Base-by-base conservation (phyloP, 1,140 invertebrate species). In the Drosophila bocqueti region DNA sequence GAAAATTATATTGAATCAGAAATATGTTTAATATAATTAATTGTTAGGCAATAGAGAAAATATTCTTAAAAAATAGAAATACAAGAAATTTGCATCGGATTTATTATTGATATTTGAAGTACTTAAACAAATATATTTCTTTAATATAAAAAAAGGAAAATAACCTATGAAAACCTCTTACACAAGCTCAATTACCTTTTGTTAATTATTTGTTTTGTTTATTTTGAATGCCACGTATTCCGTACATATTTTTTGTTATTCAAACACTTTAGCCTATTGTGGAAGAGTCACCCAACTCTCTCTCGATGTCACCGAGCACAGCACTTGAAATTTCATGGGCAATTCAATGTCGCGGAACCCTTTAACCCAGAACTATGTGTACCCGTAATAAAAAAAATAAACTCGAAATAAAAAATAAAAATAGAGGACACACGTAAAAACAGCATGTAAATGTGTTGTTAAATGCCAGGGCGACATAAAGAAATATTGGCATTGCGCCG, bases 361-460 rank as follows among this genome's bases (percentile, higher is more conserved):
- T 36, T 65, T 77, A 61, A n/a, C 46, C 36, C 72, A 52, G n/a
- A 52, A 15, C 24, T 18, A 55, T 38, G 40, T 49, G 16, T 38
- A 40, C 15, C 15, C 24, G 57, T 18, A 31, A 38, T 24, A 45
- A 50, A 52, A 34, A 34, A n/a, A 34, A 15, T 34, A 29, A 42
- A 47, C 10, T 50, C 6, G 42, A 52, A 57, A 72, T 64, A 72
- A 36, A 42, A 65, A 61, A 65, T 62, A 79, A 46, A 79, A 66
- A 65, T 63, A 29, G 46, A 69, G 34, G 21, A 80, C 42, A 47
- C 10, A 47, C 16, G 47, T 49, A 57, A 59, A 54, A 67, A 65
- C 66, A 80, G 68, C 84, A 89, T 90, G 81, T 90, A 81, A 90
- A 89, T 87, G 84, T 76, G 72, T 64, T 79, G 79, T 81, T 80